Percentiles rank a stretch among this genome's conserved stretches.
phyloP scores from a whole-genome alignment of 1,140 invertebrate genomes.

The Bombus soroeensis region DNA sequence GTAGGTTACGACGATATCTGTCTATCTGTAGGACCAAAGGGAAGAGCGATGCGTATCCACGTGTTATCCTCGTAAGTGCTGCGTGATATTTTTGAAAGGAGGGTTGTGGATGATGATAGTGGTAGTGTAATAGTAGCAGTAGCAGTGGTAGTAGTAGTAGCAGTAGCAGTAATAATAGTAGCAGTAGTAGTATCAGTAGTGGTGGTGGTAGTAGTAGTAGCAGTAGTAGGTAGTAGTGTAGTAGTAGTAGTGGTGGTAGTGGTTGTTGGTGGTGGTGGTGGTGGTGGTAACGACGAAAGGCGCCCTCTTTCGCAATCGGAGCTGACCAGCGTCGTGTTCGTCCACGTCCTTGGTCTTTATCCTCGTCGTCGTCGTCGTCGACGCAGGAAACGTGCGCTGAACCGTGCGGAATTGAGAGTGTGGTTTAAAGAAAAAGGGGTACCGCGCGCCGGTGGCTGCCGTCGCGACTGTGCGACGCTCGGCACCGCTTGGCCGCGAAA shows the following conservation, averaged over 20 bases:
- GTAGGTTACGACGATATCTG: background rate
- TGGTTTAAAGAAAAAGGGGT: constrained; percentile 72
- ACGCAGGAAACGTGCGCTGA: constrained; percentile 67
- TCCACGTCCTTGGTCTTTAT: constrained; percentile 33
- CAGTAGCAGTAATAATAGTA: background rate
- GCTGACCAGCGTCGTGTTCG: constrained; percentile 36
- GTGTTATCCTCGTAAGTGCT: constrained; percentile 25
- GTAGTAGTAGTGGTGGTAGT: background rate
- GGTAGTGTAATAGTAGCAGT: background rate
- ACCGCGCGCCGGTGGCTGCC: constrained; percentile 82
- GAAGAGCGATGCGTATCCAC: background rate
- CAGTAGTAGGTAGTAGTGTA: constrained; percentile 32
- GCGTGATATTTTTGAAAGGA: constrained; percentile 26
- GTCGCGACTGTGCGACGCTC: constrained; percentile 82
- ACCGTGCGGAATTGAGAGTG: constrained; percentile 71
- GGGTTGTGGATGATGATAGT: constrained; percentile 25
- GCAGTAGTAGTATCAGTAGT: background rate
- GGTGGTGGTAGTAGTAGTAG: background rate
- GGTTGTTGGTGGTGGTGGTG: background rate
- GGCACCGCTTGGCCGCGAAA: constrained; percentile 77
- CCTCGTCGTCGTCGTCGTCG: constrained; percentile 49
- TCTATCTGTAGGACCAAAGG: constrained; percentile 6
- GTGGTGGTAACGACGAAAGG: constrained; percentile 46
- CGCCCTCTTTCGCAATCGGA: constrained; percentile 53
- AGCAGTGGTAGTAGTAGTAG: background rate